These are phyloP conservation scores for Melanotaenia boesemani DNA, from an alignment of 2,797 vertebrate genomes.

Conservation along the genomic window DNA sequence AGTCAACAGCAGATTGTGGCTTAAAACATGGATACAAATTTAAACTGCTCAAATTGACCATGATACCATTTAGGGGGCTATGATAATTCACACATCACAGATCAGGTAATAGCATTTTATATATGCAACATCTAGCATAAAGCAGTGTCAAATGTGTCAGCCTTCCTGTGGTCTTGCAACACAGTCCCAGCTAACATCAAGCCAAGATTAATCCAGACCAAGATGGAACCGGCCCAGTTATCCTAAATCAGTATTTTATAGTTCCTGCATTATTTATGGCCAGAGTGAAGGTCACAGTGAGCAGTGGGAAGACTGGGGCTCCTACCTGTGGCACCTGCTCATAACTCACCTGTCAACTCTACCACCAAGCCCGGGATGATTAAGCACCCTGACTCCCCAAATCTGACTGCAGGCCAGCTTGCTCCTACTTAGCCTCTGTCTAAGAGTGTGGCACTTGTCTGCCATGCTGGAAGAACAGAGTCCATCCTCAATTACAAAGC, in stretches of 20 bases:
- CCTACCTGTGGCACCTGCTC: slow-evolving; percentile 71
- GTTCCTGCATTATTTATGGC: slow-evolving; percentile 75
- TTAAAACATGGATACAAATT: slow-evolving; percentile 1
- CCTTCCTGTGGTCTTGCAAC: neutral
- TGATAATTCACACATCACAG: neutral
- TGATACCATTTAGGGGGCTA: neutral
- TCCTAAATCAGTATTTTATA: slow-evolving; percentile 77
- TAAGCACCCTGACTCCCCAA: slow-evolving; percentile 66
- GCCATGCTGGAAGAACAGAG: slow-evolving; percentile 57
- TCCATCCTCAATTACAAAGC: slow-evolving; percentile 59
- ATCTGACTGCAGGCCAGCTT: slow-evolving; percentile 69
- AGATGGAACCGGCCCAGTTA: slow-evolving; percentile 47
- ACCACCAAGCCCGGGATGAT: slow-evolving; percentile 68
- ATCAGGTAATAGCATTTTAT: neutral
- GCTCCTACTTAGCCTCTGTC: slow-evolving; percentile 75
- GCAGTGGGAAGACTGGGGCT: slow-evolving; percentile 58
- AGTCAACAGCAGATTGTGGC: slow-evolving; percentile 6
- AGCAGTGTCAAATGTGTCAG: slow-evolving; percentile 8
- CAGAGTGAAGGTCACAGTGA: slow-evolving; percentile 74
- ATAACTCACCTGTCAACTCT: slow-evolving; percentile 80
- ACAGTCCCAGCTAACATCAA: slow-evolving; percentile 6
- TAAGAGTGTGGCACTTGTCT: slow-evolving; percentile 51
- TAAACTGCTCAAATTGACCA: neutral
- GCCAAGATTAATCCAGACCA: slow-evolving; percentile 27
- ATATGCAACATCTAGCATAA: slow-evolving; percentile 1